Evolutionary conservation across 2,113 vertebrate species (phyloP).

Genomic region (Microcebus tavaratra): DNA sequence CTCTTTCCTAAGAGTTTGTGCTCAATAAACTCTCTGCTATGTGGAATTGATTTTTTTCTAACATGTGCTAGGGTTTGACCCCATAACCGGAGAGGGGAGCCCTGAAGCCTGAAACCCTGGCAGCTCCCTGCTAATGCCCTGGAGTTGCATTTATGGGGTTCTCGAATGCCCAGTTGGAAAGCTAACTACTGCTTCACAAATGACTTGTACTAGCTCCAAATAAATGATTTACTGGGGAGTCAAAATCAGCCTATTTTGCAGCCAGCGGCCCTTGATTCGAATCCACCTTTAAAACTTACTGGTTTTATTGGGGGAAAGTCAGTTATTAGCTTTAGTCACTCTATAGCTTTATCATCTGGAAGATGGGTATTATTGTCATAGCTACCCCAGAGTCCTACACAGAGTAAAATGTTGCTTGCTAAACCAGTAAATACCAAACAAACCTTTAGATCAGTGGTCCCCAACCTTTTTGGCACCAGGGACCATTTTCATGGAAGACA

Average conservation of each 20-base stretch:
- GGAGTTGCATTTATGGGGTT: not conserved
- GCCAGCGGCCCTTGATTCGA: not conserved
- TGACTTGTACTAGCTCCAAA: not conserved
- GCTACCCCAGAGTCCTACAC: not conserved
- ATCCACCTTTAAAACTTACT: conserved; percentile 21
- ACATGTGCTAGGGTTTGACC: conserved; percentile 12
- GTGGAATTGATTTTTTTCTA: conserved; percentile 23
- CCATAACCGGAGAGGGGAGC: not conserved
- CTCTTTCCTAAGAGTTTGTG: conserved; percentile 57
- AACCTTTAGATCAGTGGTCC: not conserved
- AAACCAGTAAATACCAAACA: not conserved
- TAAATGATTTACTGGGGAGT: not conserved
- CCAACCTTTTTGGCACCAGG: too few species aligned
- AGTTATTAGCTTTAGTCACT: not conserved
- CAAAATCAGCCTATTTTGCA: not conserved
- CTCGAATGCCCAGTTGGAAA: not conserved
- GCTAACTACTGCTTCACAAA: not conserved
- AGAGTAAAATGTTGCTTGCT: not conserved
- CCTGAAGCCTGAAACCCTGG: not conserved
- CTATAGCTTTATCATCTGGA: not conserved
- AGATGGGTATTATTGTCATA: not conserved
- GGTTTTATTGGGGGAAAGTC: not conserved
- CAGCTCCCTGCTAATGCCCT: not conserved
- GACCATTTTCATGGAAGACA: too few species aligned
- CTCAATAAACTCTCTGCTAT: not conserved